Evolutionary conservation across 1,140 invertebrate species (phyloP), one percentile per base, ranked within the genome.

Genomic region (Brachionus paranguensis): DNA sequence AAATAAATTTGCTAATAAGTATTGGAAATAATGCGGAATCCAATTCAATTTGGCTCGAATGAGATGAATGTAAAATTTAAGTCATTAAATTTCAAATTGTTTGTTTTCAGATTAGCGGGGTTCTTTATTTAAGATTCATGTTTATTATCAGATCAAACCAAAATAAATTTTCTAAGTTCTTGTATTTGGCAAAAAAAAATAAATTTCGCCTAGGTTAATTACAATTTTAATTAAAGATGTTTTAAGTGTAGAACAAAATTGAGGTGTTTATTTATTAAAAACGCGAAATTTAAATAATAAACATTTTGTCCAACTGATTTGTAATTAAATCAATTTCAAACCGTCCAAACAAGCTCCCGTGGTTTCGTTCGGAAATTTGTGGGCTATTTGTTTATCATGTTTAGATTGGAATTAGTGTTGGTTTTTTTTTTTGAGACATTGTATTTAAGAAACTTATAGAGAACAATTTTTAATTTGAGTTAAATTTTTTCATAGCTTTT

Each of bases 361-460:
- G n/a, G 68, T 41, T 68, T 33, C 10, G 17, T 43, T 72, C 37
- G 68, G 68, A 72, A 72, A 72, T 72, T 43, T 72, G 11, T 70
- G 27, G 10, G 37, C 65, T 70, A 72, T 72, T 72, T 72, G 37
- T n/a, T 72, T 43, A 41, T 37, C 33, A 33, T 72, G 68, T 72
- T 72, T 43, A 20, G 8, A 43, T 14, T 72, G 14, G 68, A 72
- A 17, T 72, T 72, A 41, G 33, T 8, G 33, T 45, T 7, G 14
- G 1, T 12, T 72, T 72, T 72, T 72, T 72, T 72, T 68, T 72
- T 45, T 72, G 33, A 41, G 68, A 72, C 68, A 72, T 72, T 72
- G 2, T 11, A 33, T 11, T 29, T 68, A 33, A 33, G 29, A 68
- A 41, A n/a, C 20, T 12, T 17, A n/a, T 43, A 4, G 17, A 41